Evolutionary conservation across 2,797 vertebrate species (phyloP).

Genomic region (Pterois miles): DNA sequence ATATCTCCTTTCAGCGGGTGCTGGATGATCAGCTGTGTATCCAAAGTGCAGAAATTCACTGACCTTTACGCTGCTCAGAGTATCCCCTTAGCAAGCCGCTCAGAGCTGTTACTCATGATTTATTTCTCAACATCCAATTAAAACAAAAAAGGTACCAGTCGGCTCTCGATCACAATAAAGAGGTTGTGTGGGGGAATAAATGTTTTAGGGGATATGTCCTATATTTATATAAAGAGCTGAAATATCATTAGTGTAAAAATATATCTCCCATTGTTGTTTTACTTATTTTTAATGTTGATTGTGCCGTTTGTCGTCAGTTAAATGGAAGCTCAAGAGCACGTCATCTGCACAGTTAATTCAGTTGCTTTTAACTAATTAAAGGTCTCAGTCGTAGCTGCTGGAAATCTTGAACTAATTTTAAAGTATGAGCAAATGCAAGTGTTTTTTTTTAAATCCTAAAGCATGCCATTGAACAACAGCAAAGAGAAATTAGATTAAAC

Average conservation of each 20-base stretch:
- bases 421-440: slow-evolving; percentile 9
- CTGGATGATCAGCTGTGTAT: neutral
- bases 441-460: neutral
- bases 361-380: slow-evolving; percentile 55
- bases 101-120: neutral
- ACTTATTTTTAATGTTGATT: neutral
- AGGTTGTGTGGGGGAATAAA: neutral
- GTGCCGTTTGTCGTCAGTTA: neutral
- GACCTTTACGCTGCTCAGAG: slow-evolving; percentile 9
- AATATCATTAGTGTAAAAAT: neutral
- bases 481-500: neutral
- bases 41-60: neutral
- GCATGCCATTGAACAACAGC: neutral
- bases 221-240: neutral
- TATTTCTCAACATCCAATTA: slow-evolving; percentile 6
- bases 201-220: neutral
- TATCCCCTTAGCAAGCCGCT: neutral
- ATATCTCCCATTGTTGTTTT: neutral
- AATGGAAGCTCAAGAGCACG: neutral
- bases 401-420: slow-evolving; percentile 17
- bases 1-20: neutral
- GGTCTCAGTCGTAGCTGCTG: slow-evolving; percentile 24
- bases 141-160: neutral
- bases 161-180: neutral
- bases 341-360: slow-evolving; percentile 19